Evolutionary conservation across 1,140 invertebrate genomes (phyloP), one percentile per base, ranked within the genome.

Genomic region (Coelopa frigida): DNA sequence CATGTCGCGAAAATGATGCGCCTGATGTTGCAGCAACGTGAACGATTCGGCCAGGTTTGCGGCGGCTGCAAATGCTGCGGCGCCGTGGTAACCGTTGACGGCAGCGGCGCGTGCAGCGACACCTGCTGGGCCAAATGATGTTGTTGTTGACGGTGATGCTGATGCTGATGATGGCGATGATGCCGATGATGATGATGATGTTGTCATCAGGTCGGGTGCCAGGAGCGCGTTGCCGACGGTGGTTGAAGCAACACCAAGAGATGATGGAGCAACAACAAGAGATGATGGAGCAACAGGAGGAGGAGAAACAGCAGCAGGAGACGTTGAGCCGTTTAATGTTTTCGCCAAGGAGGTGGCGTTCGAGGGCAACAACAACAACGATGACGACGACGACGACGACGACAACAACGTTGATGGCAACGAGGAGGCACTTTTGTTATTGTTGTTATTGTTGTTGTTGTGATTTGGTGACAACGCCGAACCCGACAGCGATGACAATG

Each of bases 1-100:
- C 55, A 68, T 68, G 55, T 68, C 64, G 55, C 58, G 64, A 68
- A 68, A 68, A 61, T 67, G 63, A 66, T 67, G 60, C 14, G 63
- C 60, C 59, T 59, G 58, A 53, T 68, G 64, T 37, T 62, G 61
- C 56, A 68, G 50, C 45, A 67, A 59, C 44, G 59, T 61, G 33
- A 67, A 68, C 18, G 64, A 65, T 41, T 68, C 64, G 35, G 63
- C 64, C 10, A 68, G 61, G 48, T 68, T 64, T 31, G 64, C 64
- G 33, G 64, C 64, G 5, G 59, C 58, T 22, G 63, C 38, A 23
- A 48, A 55, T 10, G 58, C 60, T 26, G 62, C 62, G 1, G 54
- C 59, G 15, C 45, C 49, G 29, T 43, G 24, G 18, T 40, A 41
- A 33, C 40, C 50, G 42, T 22, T 40, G 38, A 23, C 22, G 21